These are phyloP conservation scores for Spondyliosoma cantharus DNA, from an alignment of 2,797 vertebrate species.

Conservation along the genomic window DNA sequence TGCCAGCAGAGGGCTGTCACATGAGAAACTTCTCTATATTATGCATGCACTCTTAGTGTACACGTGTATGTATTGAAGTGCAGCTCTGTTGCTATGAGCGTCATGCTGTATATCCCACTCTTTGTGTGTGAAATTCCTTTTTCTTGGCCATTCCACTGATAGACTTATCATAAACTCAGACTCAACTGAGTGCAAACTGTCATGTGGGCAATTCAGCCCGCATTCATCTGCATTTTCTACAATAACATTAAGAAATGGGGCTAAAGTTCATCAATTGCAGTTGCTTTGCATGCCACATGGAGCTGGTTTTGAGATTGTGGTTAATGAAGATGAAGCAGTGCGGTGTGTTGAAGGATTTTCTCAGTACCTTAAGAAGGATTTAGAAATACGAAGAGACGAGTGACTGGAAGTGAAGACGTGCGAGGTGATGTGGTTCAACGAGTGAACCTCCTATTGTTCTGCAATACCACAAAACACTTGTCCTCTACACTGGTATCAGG, in stretches of 20 bases:
- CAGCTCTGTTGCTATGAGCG: neutral
- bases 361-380: slow-evolving; percentile 43
- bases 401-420: slow-evolving; percentile 2
- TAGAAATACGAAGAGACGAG: slow-evolving; percentile 21
- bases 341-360: slow-evolving; percentile 31
- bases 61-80: neutral
- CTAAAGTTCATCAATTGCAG: neutral
- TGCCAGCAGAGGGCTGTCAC: slow-evolving; percentile 25
- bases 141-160: neutral
- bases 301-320: slow-evolving; percentile 20
- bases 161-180: neutral
- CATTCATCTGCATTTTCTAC: neutral
- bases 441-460: neutral
- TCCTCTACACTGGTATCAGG: too few species aligned
- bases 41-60: neutral
- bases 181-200: neutral
- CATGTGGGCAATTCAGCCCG: neutral
- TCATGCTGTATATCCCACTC: neutral
- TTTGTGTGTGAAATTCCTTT: neutral
- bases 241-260: neutral
- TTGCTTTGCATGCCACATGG: neutral
- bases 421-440: neutral
- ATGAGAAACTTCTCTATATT: slow-evolving; percentile 3
- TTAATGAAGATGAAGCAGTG: slow-evolving; percentile 43
- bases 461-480: neutral